These are phyloP conservation scores for Caenorhabditis sinica DNA, from an alignment of 2,888 invertebrate species.

Conservation along the genomic window DNA sequence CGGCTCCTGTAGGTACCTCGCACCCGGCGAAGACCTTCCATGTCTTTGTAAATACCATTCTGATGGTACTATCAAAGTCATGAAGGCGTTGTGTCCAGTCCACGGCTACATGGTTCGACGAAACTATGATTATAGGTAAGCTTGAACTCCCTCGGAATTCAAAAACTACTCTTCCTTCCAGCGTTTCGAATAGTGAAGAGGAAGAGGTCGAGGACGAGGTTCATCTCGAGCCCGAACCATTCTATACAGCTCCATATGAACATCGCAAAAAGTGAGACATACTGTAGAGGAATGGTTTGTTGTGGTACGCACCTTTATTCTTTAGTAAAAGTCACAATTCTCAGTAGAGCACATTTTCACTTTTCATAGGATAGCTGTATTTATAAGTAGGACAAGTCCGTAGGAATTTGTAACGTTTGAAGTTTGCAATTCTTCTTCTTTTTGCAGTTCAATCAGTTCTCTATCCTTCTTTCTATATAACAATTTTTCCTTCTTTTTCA, in stretches of 20 bases:
- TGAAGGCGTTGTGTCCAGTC: slow-evolving; percentile 82
- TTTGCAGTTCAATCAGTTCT: not conserved
- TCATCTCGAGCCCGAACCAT: slow-evolving; percentile 73
- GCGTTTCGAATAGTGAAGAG: slow-evolving; percentile 74
- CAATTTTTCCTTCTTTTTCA: slow-evolving; percentile 17
- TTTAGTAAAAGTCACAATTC: not conserved
- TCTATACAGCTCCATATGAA: slow-evolving; percentile 70
- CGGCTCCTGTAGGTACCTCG: slow-evolving; percentile 76
- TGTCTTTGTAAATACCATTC: slow-evolving; percentile 82
- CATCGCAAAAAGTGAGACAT: slow-evolving; percentile 59
- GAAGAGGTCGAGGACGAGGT: slow-evolving; percentile 73
- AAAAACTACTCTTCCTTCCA: slow-evolving; percentile 26
- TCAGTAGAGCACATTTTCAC: not conserved
- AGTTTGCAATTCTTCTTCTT: slow-evolving; percentile 4
- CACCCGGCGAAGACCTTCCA: slow-evolving; percentile 82
- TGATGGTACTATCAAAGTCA: slow-evolving; percentile 74
- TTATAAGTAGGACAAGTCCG: not conserved
- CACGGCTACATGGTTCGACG: slow-evolving; percentile 82
- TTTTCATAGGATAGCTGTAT: too few species aligned
- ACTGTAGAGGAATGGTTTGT: slow-evolving; percentile 49
- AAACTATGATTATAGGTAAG: slow-evolving; percentile 75
- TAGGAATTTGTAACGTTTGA: not conserved
- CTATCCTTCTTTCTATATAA: slow-evolving; percentile 10
- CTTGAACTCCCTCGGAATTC: not conserved
- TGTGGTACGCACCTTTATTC: slow-evolving; percentile 51